Conservation (phyloP, 1,140 invertebrate species). For the Charaxes varanes region DNA sequence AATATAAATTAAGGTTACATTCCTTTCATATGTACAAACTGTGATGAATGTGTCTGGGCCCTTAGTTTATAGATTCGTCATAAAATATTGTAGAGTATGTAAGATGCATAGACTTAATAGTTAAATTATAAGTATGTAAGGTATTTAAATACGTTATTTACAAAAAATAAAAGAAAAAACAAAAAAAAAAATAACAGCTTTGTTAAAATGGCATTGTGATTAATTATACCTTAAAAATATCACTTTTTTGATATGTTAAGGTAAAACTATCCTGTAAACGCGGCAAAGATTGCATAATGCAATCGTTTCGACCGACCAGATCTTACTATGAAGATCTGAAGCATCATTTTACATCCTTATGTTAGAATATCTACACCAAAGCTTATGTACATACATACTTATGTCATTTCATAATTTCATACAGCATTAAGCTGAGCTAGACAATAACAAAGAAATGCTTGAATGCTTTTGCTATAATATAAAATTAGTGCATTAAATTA, state of each 20-base stretch:
- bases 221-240: slow-evolving; percentile 42
- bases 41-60: slow-evolving; percentile 71
- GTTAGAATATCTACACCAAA: slow-evolving; percentile 60
- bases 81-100: slow-evolving; percentile 60
- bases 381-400: slow-evolving; percentile 67
- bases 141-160: slow-evolving; percentile 35
- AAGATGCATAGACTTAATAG: slow-evolving; percentile 60
- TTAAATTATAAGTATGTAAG: slow-evolving; percentile 45
- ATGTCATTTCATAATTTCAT: slow-evolving; percentile 42
- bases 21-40: slow-evolving; percentile 70
- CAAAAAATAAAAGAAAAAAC: slow-evolving; percentile 35
- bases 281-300: slow-evolving; percentile 58
- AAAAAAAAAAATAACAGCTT: slow-evolving; percentile 35
- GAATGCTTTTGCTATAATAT: slow-evolving; percentile 54
- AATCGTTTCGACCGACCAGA: slow-evolving; percentile 72
- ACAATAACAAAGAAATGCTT: slow-evolving; percentile 50
- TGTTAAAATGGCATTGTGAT: slow-evolving; percentile 64
- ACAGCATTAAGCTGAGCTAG: slow-evolving; percentile 53
- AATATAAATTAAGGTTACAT: slow-evolving; percentile 73
- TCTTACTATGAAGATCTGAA: slow-evolving; percentile 62
- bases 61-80: slow-evolving; percentile 72
- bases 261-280: slow-evolving; percentile 70
- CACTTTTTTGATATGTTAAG: slow-evolving; percentile 44
- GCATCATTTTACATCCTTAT: slow-evolving; percentile 51
- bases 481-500: slow-evolving; percentile 45